Evolutionary conservation across 2,797 vertebrate genomes (phyloP).

Genomic region (Mormyrops attenuatus): DNA sequence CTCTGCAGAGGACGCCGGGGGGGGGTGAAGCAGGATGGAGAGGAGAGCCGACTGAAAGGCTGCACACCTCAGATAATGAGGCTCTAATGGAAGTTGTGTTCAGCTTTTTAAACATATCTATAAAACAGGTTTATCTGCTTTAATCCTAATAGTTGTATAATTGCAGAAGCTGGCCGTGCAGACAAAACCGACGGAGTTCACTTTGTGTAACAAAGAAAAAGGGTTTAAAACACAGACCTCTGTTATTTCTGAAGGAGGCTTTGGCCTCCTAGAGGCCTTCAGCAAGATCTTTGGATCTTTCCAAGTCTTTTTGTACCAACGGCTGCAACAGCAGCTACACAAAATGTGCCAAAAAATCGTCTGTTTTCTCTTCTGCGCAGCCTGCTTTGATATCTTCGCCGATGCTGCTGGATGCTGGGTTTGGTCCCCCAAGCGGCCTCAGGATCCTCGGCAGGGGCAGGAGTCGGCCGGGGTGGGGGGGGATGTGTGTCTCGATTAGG

Average conservation of each 20-base stretch:
- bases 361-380: neutral
- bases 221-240: constrained; percentile 18
- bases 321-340: neutral
- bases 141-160: constrained; percentile 46
- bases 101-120: constrained; percentile 36
- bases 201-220: constrained; percentile 18
- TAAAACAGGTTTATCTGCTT: constrained; percentile 38
- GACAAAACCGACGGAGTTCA: constrained; percentile 23
- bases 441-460: neutral
- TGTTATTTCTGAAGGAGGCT: neutral
- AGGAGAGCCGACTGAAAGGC: constrained; percentile 2
- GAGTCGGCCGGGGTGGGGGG: neutral
- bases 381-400: neutral
- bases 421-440: neutral
- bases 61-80: constrained; percentile 34
- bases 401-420: neutral
- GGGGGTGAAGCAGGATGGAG: constrained; percentile 12
- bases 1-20: neutral
- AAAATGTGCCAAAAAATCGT: neutral
- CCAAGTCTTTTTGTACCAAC: neutral
- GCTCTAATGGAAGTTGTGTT: constrained; percentile 42
- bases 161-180: constrained; percentile 34
- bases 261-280: constrained; percentile 17
- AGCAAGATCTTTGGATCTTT: constrained; percentile 18
- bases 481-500: neutral